Percentiles rank a stretch among this genome's conserved stretches.
Conservation (phyloP, 2,113 vertebrate species). For the Cryptotis parvus region DNA sequence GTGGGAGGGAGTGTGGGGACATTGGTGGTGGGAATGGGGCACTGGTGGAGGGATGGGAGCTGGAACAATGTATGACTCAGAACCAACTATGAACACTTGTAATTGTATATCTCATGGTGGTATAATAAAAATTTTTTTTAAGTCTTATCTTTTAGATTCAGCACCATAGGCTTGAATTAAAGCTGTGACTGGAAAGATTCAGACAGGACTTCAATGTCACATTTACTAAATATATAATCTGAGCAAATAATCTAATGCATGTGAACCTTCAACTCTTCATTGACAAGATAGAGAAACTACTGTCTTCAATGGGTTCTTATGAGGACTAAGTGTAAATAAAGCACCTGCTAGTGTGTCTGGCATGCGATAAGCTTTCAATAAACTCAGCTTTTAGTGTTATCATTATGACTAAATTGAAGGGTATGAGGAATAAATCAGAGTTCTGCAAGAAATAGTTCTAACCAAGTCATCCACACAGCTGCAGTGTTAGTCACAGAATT, state of each 20-base stretch:
- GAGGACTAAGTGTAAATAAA: conserved; percentile 25
- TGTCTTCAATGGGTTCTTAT: not conserved
- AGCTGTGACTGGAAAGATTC: not conserved
- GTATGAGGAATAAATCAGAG: not conserved
- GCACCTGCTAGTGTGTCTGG: not conserved
- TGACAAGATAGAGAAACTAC: not conserved
- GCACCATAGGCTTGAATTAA: too few relatives aligned
- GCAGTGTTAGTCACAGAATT: not conserved
- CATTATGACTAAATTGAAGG: not conserved
- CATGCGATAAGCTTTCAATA: not conserved
- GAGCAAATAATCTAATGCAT: not conserved
- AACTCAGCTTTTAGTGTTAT: not conserved
- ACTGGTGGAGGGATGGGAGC: too few relatives aligned
- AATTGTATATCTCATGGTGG: too few relatives aligned
- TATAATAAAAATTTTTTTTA: too few relatives aligned
- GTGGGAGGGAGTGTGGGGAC: too few relatives aligned
- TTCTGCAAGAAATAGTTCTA: not conserved
- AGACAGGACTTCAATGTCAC: not conserved
- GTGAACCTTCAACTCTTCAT: not conserved
- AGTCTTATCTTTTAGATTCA: not conserved
- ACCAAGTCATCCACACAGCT: not conserved
- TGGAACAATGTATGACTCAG: too few relatives aligned
- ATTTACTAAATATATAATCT: not conserved
- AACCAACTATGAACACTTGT: too few relatives aligned
- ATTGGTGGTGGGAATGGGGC: too few relatives aligned